A percentile compares a stretch with the other conserved stretches of the same genome.
Evolutionary conservation across 2,113 vertebrate genomes (phyloP).

Genomic region (Blennius ocellaris): DNA sequence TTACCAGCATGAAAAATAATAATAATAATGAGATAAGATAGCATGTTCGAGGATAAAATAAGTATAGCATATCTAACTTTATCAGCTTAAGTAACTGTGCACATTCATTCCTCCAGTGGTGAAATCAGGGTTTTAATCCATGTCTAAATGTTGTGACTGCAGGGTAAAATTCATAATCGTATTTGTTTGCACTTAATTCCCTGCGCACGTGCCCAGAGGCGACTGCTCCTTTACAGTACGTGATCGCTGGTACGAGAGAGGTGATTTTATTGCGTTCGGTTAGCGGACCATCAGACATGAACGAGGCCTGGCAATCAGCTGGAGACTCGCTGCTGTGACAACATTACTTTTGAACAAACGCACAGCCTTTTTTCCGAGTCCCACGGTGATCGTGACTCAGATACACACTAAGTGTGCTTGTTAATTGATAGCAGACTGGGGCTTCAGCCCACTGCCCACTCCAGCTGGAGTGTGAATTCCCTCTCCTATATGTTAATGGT

Average conservation of each 20-base stretch:
- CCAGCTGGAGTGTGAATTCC: slow-evolving; percentile 78
- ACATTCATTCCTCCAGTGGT: slow-evolving; percentile 49
- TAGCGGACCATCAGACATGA: slow-evolving; percentile 15
- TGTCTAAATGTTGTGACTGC: slow-evolving; percentile 65
- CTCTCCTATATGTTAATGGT: slow-evolving; percentile 77
- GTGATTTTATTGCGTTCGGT: slow-evolving; percentile 16
- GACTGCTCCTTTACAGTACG: slow-evolving; percentile 29
- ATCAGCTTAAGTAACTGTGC: slow-evolving; percentile 64
- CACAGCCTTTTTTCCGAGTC: slow-evolving; percentile 44
- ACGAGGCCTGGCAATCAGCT: slow-evolving; percentile 4
- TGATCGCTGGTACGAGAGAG: slow-evolving; percentile 12
- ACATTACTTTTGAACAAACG: slow-evolving; percentile 43
- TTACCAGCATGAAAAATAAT: slow-evolving; percentile 32
- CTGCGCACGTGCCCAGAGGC: slow-evolving; percentile 36
- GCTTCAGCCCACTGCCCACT: slow-evolving; percentile 69
- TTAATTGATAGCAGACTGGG: slow-evolving; percentile 77
- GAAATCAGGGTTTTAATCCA: slow-evolving; percentile 66
- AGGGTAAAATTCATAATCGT: slow-evolving; percentile 70
- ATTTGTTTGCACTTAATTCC: slow-evolving; percentile 70
- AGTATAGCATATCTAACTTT: slow-evolving; percentile 55
- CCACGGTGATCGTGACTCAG: slow-evolving; percentile 60
- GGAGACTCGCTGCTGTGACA: slow-evolving; percentile 33
- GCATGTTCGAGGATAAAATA: slow-evolving; percentile 47
- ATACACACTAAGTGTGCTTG: slow-evolving; percentile 75
- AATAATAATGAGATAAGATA: slow-evolving; percentile 65